Evolutionary conservation across 37 sponge, comb jelly and placozoan genomes (phyloP).

Genomic region (Aplysina aerophoba): DNA sequence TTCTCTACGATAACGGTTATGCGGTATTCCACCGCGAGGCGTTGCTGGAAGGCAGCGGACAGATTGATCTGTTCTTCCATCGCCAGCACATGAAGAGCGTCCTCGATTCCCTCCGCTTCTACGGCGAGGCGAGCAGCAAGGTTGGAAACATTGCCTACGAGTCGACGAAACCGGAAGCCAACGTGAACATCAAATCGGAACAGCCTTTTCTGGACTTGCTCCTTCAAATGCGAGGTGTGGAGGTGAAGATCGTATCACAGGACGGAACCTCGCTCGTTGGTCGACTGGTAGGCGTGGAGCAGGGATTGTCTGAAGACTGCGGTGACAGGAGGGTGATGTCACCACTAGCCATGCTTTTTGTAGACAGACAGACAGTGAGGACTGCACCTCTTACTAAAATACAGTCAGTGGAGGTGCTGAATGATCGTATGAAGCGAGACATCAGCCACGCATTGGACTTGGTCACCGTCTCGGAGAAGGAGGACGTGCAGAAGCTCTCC

Average conservation of each 20-base stretch:
- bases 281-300: constrained; percentile 74
- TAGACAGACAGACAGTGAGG: constrained; percentile 43
- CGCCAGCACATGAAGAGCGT: constrained; percentile 72
- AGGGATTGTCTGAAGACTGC: background rate
- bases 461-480: constrained; percentile 41
- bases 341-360: constrained; percentile 54
- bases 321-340: background rate
- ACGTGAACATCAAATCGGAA: constrained; percentile 35
- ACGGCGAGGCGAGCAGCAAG: constrained; percentile 51
- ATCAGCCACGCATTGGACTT: constrained; percentile 79
- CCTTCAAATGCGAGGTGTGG: constrained; percentile 43
- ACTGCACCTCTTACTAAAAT: constrained; percentile 46
- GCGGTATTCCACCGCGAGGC: constrained; percentile 83
- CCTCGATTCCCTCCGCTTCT: constrained; percentile 82
- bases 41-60: constrained; percentile 66
- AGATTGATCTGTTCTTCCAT: constrained; percentile 87
- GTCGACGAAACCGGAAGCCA: constrained; percentile 73
- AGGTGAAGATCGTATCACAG: constrained; percentile 7
- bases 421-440: constrained; percentile 64
- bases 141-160: constrained; percentile 94
- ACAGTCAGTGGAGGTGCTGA: constrained; percentile 52
- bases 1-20: constrained; percentile 89
- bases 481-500: constrained; percentile 79
- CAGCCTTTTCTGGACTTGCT: constrained; percentile 64
- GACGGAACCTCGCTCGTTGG: constrained; percentile 45